These are phyloP conservation scores for Leptinotarsa rubiginosa DNA, from an alignment of 2,888 invertebrate species.

Conservation along the genomic window DNA sequence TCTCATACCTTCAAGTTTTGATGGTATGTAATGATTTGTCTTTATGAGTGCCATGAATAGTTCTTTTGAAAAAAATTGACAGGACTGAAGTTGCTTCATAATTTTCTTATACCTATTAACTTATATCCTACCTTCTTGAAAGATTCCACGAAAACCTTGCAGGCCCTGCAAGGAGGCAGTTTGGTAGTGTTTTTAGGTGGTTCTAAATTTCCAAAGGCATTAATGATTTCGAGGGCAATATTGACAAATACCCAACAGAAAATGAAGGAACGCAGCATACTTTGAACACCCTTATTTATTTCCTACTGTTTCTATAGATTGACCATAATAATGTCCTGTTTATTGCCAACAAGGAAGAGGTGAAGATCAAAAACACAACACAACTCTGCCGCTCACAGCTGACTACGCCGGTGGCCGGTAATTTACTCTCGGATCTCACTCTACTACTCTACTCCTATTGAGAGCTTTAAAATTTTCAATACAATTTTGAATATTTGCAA, in stretches of 20 bases:
- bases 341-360: not conserved
- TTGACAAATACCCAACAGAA: slow-evolving; percentile 30
- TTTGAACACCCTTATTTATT: slow-evolving; percentile 2
- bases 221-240: slow-evolving; percentile 31
- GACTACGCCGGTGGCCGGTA: not conserved
- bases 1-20: too few relatives aligned
- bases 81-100: slow-evolving; percentile 19
- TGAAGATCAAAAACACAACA: not conserved
- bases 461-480: not conserved
- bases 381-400: not conserved
- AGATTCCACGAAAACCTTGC: slow-evolving; percentile 79
- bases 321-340: not conserved
- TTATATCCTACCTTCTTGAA: slow-evolving; percentile 71
- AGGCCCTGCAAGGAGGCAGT: slow-evolving; percentile 81
- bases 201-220: slow-evolving; percentile 38
- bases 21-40: too few relatives aligned
- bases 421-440: not conserved
- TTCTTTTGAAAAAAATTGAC: not conserved
- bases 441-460: not conserved
- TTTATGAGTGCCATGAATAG: too few relatives aligned
- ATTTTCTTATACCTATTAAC: slow-evolving; percentile 5
- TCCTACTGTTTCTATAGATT: not conserved
- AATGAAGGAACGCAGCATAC: slow-evolving; percentile 38
- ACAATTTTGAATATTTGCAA: not conserved
- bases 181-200: slow-evolving; percentile 41